Percentiles rank a stretch among this genome's conserved stretches.
Evolutionary conservation across 2,113 vertebrate genomes (phyloP).

Genomic region (Chauna torquata): DNA sequence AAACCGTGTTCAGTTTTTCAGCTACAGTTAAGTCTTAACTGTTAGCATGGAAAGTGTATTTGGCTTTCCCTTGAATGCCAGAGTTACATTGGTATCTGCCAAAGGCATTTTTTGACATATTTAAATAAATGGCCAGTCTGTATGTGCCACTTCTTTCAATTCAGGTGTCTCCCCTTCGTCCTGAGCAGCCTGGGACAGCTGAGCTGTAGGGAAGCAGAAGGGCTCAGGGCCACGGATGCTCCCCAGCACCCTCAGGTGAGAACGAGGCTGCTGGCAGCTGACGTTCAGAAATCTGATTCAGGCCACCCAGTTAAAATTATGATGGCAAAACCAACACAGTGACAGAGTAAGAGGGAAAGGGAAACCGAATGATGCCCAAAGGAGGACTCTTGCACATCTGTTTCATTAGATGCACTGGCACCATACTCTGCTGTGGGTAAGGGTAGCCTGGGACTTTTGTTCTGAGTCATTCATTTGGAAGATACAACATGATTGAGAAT

Average conservation of each 20-base stretch:
- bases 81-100: not conserved
- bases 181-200: not conserved
- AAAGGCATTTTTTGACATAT: not conserved
- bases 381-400: not conserved
- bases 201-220: not conserved
- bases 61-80: slow-evolving; percentile 11
- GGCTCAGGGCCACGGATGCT: rapidly evolving
- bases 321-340: not conserved
- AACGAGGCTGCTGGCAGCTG: not conserved
- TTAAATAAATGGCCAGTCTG: not conserved
- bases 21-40: slow-evolving; percentile 15
- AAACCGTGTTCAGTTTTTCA: slow-evolving; percentile 46
- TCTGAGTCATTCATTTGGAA: not conserved
- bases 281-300: not conserved
- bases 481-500: not conserved
- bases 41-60: slow-evolving; percentile 2
- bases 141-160: not conserved
- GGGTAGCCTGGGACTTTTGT: not conserved
- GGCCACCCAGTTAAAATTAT: not conserved
- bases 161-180: not conserved
- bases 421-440: not conserved
- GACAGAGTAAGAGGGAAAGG: not conserved
- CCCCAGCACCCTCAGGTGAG: not conserved
- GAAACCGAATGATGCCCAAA: not conserved
- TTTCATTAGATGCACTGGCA: not conserved